Evolutionary conservation across 2,888 invertebrate genomes (phyloP).

Genomic region (Leuctra nigra): DNA sequence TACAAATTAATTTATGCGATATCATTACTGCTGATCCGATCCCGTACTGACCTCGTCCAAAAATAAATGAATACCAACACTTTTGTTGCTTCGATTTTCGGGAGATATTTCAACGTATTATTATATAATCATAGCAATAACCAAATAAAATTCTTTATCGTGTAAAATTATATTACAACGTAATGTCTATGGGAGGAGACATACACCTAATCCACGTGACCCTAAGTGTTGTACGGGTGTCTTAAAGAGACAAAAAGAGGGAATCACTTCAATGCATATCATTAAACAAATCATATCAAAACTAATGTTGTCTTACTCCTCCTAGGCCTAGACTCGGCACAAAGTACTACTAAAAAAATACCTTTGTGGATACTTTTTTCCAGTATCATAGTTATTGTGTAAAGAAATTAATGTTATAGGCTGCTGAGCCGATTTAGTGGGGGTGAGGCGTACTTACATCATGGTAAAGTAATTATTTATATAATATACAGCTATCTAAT

Average conservation of each 20-base stretch:
- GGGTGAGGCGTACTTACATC: slow-evolving; percentile 11
- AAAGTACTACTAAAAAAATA: slow-evolving; percentile 24
- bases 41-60: too few relatives aligned
- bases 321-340: slow-evolving; percentile 21
- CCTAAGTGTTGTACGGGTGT: not conserved
- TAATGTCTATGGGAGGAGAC: not conserved
- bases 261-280: slow-evolving; percentile 24
- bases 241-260: not conserved
- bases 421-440: slow-evolving; percentile 3
- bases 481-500: slow-evolving; percentile 17
- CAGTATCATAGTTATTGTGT: not conserved
- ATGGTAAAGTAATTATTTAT: slow-evolving; percentile 15
- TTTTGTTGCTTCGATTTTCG: too few relatives aligned
- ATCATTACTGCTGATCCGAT: too few relatives aligned
- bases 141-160: slow-evolving; percentile 13
- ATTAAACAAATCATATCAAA: slow-evolving; percentile 27
- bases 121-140: slow-evolving; percentile 18
- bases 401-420: not conserved
- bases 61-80: too few relatives aligned
- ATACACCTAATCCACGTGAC: not conserved
- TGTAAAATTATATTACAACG: not conserved
- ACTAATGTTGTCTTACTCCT: slow-evolving; percentile 22
- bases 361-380: slow-evolving; percentile 11
- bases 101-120: slow-evolving; percentile 18
- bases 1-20: too few relatives aligned